phyloP scores from a whole-genome alignment of 1,140 invertebrate genomes.

The Myzus persicae region DNA sequence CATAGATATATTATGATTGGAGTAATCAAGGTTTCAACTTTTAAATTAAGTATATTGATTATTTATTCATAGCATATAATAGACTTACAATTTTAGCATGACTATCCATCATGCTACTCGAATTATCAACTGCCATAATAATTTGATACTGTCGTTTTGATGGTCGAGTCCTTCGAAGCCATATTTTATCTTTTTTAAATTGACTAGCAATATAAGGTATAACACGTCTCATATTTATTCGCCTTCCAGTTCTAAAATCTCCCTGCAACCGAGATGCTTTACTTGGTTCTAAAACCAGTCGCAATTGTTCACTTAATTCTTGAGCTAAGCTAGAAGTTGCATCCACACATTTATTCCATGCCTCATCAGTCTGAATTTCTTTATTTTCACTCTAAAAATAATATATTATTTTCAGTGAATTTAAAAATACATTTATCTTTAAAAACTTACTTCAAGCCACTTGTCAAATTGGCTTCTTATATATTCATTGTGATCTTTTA shows the following conservation, averaged over 20 bases:
- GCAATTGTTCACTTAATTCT: constrained; percentile 91
- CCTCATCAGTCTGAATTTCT: constrained; percentile 59
- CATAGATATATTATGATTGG: too few species aligned
- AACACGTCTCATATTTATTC: constrained; percentile 98
- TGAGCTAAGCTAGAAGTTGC: constrained; percentile 78
- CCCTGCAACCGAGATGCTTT: constrained; percentile 89
- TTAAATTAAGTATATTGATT: not conserved
- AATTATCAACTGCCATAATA: constrained; percentile 95
- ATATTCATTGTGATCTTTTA: constrained; percentile 44
- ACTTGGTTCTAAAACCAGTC: constrained; percentile 94
- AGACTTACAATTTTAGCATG: constrained; percentile 78
- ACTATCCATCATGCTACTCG: constrained; percentile 90
- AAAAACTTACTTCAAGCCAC: constrained; percentile 65
- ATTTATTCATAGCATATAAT: not conserved
- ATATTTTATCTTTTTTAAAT: constrained; percentile 99
- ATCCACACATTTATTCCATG: constrained; percentile 70
- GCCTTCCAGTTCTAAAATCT: constrained; percentile 95
- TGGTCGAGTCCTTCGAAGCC: constrained; percentile 94
- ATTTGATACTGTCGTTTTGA: constrained; percentile 97
- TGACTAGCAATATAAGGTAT: constrained; percentile 99
- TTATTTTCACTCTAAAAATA: constrained; percentile 28
- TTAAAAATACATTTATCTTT: not conserved
- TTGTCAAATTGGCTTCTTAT: constrained; percentile 69
- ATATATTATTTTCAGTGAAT: not conserved
- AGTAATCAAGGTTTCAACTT: not conserved